Evolutionary conservation across 2,888 invertebrate genomes (phyloP).

Genomic region (Ormyrus labotus): DNA sequence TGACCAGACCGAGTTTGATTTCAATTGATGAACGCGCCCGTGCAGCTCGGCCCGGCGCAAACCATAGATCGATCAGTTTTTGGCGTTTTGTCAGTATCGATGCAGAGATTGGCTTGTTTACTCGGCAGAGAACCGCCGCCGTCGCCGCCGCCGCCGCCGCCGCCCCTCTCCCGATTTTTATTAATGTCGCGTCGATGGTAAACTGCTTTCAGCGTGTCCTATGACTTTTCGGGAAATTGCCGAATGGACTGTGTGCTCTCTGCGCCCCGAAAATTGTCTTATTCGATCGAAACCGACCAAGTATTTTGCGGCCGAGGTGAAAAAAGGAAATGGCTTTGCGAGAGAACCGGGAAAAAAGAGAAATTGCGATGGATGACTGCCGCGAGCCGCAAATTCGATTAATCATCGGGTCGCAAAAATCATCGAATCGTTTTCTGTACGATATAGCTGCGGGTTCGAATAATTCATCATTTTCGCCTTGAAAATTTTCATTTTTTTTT

Average conservation of each 20-base stretch:
- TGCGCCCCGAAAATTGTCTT: conserved; percentile 19
- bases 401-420: too few species aligned
- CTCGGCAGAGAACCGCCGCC: conserved; percentile 20
- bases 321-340: neutral
- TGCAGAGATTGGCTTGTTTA: conserved; percentile 52
- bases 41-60: neutral
- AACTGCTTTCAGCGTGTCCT: conserved; percentile 36
- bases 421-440: too few species aligned
- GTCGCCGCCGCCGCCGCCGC: conserved; percentile 5
- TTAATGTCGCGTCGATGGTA: conserved; percentile 49
- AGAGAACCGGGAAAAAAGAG: too few species aligned
- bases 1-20: conserved; percentile 54
- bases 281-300: conserved; percentile 19
- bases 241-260: conserved; percentile 1
- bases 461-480: too few species aligned
- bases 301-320: neutral
- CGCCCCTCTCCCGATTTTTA: conserved; percentile 38
- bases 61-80: conserved; percentile 51
- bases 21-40: conserved; percentile 49
- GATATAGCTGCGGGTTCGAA: too few species aligned
- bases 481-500: too few species aligned
- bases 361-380: too few species aligned
- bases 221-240: conserved; percentile 42
- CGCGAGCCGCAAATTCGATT: too few species aligned
- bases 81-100: conserved; percentile 44